Conservation (phyloP, 2,113 vertebrate species). For the Ceyx margarethae region DNA sequence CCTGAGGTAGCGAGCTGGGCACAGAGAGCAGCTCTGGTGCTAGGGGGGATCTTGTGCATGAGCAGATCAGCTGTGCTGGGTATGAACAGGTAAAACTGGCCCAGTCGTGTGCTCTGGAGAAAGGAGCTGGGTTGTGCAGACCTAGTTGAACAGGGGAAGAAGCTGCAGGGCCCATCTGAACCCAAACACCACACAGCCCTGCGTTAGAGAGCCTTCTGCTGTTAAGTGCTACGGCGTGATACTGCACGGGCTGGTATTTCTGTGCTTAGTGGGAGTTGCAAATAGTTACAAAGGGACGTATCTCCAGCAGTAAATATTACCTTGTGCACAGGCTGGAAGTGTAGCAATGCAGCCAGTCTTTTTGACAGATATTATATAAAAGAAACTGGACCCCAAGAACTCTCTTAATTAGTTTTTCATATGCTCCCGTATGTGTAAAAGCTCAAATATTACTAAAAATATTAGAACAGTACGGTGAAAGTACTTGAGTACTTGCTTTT, state of each 20-base stretch:
- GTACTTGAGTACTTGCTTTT: slow-evolving; percentile 39
- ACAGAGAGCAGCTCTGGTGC: neutral
- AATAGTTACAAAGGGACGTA: slow-evolving; percentile 29
- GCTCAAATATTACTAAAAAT: slow-evolving; percentile 23
- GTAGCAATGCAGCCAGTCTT: neutral
- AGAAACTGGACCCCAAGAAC: neutral
- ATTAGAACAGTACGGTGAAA: neutral
- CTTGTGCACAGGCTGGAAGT: neutral
- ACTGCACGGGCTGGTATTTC: slow-evolving; percentile 4
- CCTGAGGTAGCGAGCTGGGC: neutral
- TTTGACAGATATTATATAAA: neutral
- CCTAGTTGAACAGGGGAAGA: neutral
- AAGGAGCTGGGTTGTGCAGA: neutral
- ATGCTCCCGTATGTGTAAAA: slow-evolving; percentile 50
- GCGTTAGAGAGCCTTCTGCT: slow-evolving; percentile 24
- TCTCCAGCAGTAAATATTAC: slow-evolving; percentile 30
- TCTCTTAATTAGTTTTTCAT: slow-evolving; percentile 15
- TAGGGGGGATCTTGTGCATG: neutral
- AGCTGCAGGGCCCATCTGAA: neutral
- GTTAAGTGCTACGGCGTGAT: neutral
- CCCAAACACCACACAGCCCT: neutral
- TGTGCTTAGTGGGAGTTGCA: slow-evolving; percentile 24
- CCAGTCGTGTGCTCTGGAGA: neutral
- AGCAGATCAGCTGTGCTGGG: neutral
- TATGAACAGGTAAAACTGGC: neutral